These are phyloP conservation scores for Nansenia antarctica DNA, from an alignment of 2,113 vertebrate species.

Conservation along the genomic window DNA sequence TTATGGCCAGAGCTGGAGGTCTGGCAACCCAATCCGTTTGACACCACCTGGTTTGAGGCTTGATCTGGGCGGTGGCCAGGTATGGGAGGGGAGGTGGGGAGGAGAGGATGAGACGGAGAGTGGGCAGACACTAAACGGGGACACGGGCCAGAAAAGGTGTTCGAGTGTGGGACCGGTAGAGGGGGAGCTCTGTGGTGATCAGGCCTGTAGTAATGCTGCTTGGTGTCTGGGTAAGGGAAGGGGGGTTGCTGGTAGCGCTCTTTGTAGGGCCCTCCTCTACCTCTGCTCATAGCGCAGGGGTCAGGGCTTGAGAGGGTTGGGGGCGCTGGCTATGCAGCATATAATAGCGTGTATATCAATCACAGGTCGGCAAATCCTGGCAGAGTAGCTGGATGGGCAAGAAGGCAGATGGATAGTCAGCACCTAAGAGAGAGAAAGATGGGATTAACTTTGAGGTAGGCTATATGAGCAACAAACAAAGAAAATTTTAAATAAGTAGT, in stretches of 20 bases:
- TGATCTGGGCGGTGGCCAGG: background rate
- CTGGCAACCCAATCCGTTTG: constrained; percentile 22
- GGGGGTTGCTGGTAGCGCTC: constrained; percentile 59
- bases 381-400: constrained; percentile 17
- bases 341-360: background rate
- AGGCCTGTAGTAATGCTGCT: constrained; percentile 40
- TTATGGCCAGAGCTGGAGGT: background rate
- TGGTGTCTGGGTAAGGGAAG: constrained; percentile 49
- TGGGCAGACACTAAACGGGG: constrained; percentile 24
- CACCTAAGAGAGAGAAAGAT: constrained; percentile 51
- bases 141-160: constrained; percentile 18
- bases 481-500: background rate
- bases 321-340: constrained; percentile 39
- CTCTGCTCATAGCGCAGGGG: constrained; percentile 85
- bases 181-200: constrained; percentile 9
- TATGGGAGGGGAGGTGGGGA: constrained; percentile 32
- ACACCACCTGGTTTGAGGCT: constrained; percentile 3
- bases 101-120: background rate
- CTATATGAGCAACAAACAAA: background rate
- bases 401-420: constrained; percentile 8
- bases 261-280: constrained; percentile 73
- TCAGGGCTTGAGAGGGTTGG: constrained; percentile 49
- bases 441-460: constrained; percentile 16
- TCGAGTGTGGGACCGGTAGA: constrained; percentile 19
- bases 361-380: constrained; percentile 35